A percentile compares a stretch with the other conserved stretches of the same genome.
Conservation (phyloP, 2,797 vertebrate genomes). For the Melanogrammus aeglefinus region DNA sequence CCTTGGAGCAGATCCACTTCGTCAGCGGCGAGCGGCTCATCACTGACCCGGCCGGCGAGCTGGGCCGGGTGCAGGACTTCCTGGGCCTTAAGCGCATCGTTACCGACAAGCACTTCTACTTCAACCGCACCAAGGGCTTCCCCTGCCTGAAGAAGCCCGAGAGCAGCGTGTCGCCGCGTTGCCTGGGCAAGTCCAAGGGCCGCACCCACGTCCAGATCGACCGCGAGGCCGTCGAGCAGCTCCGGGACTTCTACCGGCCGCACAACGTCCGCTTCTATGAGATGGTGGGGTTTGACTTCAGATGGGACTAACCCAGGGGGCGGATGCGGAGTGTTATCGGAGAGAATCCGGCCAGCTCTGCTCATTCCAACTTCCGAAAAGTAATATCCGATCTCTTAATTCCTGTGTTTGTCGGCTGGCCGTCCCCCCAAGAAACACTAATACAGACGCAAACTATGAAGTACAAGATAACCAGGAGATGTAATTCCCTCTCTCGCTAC, state of each 20-base stretch:
- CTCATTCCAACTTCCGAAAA: conserved; percentile 22
- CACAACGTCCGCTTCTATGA: conserved; percentile 92
- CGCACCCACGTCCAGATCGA: conserved; percentile 92
- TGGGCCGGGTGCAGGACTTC: conserved; percentile 92
- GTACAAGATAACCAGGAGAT: no score
- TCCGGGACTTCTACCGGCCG: conserved; percentile 92
- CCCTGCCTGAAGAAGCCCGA: conserved; percentile 89
- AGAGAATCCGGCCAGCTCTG: not conserved
- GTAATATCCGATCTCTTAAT: conserved; percentile 15
- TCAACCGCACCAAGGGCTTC: conserved; percentile 96
- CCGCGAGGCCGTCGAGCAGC: conserved; percentile 87
- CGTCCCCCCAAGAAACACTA: no score
- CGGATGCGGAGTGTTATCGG: conserved; percentile 23
- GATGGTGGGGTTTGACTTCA: conserved; percentile 90
- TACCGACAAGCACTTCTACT: conserved; percentile 93
- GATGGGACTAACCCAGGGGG: conserved; percentile 79
- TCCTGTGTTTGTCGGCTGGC: no score
- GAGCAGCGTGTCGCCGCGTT: conserved; percentile 81
- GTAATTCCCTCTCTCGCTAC: no score
- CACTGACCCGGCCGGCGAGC: conserved; percentile 87
- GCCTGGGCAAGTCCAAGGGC: conserved; percentile 93
- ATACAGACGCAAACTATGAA: no score
- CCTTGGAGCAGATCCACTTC: conserved; percentile 90
- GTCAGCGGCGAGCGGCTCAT: conserved; percentile 91
- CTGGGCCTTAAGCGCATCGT: conserved; percentile 88